Percentiles rank a stretch among this genome's conserved stretches.
phyloP scores from a whole-genome alignment of 2,797 vertebrate genomes.

The Odontamblyopus lacepedii region DNA sequence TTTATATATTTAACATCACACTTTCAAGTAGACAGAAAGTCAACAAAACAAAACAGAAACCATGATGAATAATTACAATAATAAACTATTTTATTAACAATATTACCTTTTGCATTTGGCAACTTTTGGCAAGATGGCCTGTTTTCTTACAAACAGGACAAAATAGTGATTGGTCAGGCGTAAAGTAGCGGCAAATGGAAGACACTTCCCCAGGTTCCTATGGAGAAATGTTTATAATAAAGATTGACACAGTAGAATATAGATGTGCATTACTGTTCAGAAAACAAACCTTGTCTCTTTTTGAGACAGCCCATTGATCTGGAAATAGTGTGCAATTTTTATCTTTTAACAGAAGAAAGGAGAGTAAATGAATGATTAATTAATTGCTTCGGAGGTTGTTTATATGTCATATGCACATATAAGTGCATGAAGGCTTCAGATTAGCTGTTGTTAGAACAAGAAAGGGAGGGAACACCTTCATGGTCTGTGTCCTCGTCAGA shows the following conservation, averaged over 20 bases:
- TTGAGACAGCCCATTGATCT: conserved; percentile 58
- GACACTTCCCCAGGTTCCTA: conserved; percentile 17
- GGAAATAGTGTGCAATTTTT: conserved; percentile 8
- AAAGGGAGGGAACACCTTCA: conserved; percentile 42
- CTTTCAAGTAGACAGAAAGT: background rate
- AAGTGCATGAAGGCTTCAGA: background rate
- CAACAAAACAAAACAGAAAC: background rate
- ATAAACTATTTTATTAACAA: too few relatives aligned
- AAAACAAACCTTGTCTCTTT: conserved; percentile 63
- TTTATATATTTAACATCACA: background rate
- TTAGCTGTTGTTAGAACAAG: background rate
- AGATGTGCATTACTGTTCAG: background rate
- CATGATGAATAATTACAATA: background rate
- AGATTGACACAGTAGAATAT: conserved; percentile 4
- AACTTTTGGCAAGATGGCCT: conserved; percentile 60
- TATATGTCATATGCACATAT: background rate
- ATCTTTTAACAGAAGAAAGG: conserved; percentile 42
- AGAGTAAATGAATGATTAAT: background rate
- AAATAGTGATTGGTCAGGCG: conserved; percentile 18
- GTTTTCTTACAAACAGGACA: conserved; percentile 61
- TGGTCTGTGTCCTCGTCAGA: conserved; percentile 44
- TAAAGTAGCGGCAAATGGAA: conserved; percentile 41
- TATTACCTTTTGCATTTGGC: conserved; percentile 29
- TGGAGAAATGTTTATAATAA: background rate
- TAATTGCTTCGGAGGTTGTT: background rate